Base-by-base conservation (phyloP, 2,113 vertebrate species). In the Morone saxatilis region DNA sequence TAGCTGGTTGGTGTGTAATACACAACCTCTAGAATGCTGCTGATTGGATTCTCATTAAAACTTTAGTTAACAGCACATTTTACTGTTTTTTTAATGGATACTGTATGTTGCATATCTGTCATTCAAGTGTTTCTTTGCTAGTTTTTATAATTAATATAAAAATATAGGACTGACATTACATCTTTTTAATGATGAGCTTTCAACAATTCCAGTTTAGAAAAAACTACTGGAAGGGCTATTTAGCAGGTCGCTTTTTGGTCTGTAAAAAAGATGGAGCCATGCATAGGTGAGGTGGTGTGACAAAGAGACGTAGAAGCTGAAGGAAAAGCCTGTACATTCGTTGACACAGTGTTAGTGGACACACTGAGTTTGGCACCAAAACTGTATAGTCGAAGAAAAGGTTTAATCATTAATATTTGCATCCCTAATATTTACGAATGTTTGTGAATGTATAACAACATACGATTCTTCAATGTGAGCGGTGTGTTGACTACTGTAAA, bases 1-100 rank as follows among this genome's bases (percentile, higher is more conserved):
- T 61, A 47, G 78, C 54, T 84, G 71, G 4, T 53, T 65, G 43
- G 31, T 78, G 51, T 50, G 25, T 70, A 25, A n/a, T 41, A 45
- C 25, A 13, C 12, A 59, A 20, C 19, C 41, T 54, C 17, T 82
- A 4, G 1, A 53, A 31, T 31, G 17, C 54, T 47, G 66, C 45
- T 53, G 40, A 56, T 38, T 48, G 10, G 20, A 61, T 22, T n/a
- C 7, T 25, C 67, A 36, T 60, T 22, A 73, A 36, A 53, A 38
- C 75, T 59, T 6, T 17, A 56, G n/a, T 5, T 3, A 79, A 41
- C 0, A 4, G 17, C 61, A 16, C 20, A 72, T 62, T 12, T 57
- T 7, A 43, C 5, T 61, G 31, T 47, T 57, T 72, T 17, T 62
- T 36, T 9, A 7, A 60, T 4, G 10, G 36, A 11, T 62, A 63